Percentiles rank a stretch among this genome's conserved stretches.
These are phyloP conservation scores for Aphyosemion australe DNA, from an alignment of 2,113 vertebrate genomes.

Conservation along the genomic window DNA sequence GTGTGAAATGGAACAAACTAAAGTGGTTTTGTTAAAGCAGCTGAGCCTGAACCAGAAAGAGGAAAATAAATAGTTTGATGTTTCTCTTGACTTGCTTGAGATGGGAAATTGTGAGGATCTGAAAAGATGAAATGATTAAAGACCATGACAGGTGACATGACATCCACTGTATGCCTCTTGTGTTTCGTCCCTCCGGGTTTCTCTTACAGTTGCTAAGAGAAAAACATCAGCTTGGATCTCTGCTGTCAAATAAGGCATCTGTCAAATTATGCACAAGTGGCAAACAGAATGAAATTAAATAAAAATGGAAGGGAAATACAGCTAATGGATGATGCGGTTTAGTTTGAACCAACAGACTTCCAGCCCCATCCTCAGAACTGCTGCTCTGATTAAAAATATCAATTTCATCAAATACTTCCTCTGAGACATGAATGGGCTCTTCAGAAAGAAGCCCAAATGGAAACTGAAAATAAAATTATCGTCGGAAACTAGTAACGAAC, in stretches of 20 bases:
- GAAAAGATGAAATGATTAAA: slow-evolving; percentile 20
- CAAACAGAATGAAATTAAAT: background rate
- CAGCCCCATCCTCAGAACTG: background rate
- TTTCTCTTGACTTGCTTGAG: slow-evolving; percentile 37
- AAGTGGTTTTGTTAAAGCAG: slow-evolving; percentile 47
- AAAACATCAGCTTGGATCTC: background rate
- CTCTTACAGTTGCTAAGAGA: background rate
- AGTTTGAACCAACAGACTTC: background rate
- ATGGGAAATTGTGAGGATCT: slow-evolving; percentile 37
- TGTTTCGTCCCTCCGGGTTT: background rate
- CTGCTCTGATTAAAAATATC: background rate
- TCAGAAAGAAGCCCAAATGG: slow-evolving; percentile 9
- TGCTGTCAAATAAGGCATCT: background rate
- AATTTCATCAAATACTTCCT: slow-evolving; percentile 10
- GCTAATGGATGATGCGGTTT: background rate
- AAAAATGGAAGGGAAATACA: no score
- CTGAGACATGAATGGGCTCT: background rate
- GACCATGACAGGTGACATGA: slow-evolving; percentile 9
- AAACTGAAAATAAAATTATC: slow-evolving; percentile 20
- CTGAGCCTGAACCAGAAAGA: slow-evolving; percentile 33
- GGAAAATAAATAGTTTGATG: slow-evolving; percentile 36
- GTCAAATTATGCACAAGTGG: background rate
- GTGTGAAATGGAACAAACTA: slow-evolving; percentile 59
- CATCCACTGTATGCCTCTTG: background rate
- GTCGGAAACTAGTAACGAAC: slow-evolving; percentile 15